These are phyloP conservation scores for Maconellicoccus hirsutus DNA, from an alignment of 1,140 invertebrate genomes.

Conservation along the genomic window DNA sequence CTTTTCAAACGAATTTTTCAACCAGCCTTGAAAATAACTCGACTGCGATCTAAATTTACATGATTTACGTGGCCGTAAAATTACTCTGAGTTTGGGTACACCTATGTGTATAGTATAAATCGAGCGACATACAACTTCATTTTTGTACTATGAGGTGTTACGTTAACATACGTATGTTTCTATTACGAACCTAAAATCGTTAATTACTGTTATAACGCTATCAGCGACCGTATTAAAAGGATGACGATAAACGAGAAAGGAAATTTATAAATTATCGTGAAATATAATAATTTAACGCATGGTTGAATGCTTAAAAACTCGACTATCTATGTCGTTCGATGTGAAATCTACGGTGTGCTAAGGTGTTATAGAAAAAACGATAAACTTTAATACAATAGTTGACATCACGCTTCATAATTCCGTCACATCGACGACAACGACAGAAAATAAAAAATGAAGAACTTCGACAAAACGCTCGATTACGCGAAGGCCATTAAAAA, in stretches of 20 bases:
- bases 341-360: neutral
- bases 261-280: conserved; percentile 5
- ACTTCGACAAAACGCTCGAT: neutral
- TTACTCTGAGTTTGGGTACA: too few relatives aligned
- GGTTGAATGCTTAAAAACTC: neutral
- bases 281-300: neutral
- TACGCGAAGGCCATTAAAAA: neutral
- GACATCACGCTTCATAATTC: too few relatives aligned
- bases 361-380: neutral
- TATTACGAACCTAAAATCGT: neutral
- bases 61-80: too few relatives aligned
- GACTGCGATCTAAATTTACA: too few relatives aligned
- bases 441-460: neutral
- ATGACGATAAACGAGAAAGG: neutral
- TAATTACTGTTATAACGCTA: conserved; percentile 1
- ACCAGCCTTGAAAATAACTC: too few relatives aligned
- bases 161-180: too few relatives aligned
- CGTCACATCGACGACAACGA: neutral
- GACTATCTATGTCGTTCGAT: neutral
- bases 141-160: too few relatives aligned
- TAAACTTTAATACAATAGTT: neutral
- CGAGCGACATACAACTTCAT: too few relatives aligned
- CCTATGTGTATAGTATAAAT: too few relatives aligned
- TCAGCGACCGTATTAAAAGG: neutral
- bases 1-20: too few relatives aligned